Base-by-base conservation (phyloP, 2,113 vertebrate species). In the Tiliqua scincoides region DNA sequence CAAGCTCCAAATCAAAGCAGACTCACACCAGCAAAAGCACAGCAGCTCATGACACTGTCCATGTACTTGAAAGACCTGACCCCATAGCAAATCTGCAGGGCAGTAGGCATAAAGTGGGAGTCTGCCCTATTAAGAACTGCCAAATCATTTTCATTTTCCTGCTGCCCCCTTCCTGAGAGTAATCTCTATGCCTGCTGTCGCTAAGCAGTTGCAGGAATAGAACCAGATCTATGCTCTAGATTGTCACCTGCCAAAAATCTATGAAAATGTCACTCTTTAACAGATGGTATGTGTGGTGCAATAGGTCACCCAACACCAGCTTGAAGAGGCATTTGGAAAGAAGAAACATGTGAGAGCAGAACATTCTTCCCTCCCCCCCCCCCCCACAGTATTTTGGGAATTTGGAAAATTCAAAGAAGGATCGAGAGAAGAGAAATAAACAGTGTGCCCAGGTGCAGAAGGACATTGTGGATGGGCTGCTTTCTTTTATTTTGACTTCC, bases 261-360 rank as follows among this genome's bases (percentile, higher is more conserved):
- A 92, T 82, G 90, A 88, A 95, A 93, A 93, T 93, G 91, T 90
- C 89, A 90, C 59, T 79, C 70, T 85, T 52, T 85, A 65, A 89
- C 89, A 91, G 93, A 91, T 92, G 91, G 83, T 84, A 54, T 32
- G 88, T 76, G 37, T 92, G 67, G 89, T 91, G 79, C 73, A 92
- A 91, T 92, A 92, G 83, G 84, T 90, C 90, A 92, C 14, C 80
- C 70, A 77, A 70, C 59, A 87, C 57, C 74, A 71, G 79, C 57
- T 84, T 87, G 75, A 82, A 94, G 92, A 89, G 70, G 83, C 14
- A 80, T 89, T 84, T 82, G 84, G 79, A 87, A 65, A 87, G 88
- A 74, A 93, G 73, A 86, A 88, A 74, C 43, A 87, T 85, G 62
- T 2, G 87, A 74, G 0, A 3, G 79, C 43, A 72, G 65, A 61